phyloP scores from a whole-genome alignment of 2,888 invertebrate species.

The Ochropleura leucogaster region DNA sequence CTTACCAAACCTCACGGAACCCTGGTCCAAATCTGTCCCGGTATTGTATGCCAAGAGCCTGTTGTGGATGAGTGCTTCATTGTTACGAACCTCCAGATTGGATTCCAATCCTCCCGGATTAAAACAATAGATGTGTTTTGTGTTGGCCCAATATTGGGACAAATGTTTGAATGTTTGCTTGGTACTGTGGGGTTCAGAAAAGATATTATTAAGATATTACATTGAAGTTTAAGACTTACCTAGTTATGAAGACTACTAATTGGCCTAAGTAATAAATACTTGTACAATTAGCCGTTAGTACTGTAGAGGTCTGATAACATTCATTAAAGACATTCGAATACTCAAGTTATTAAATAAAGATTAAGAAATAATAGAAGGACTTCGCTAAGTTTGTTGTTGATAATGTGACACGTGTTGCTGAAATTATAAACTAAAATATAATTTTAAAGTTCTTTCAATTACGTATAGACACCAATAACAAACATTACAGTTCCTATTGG shows the following conservation, averaged over 20 bases:
- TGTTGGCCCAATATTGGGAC: conserved; percentile 30
- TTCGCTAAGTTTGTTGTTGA: no score
- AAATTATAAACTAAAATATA: no score
- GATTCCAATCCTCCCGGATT: conserved; percentile 49
- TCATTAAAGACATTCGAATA: no score
- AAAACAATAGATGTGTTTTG: conserved; percentile 27
- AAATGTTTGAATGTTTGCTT: conserved; percentile 32
- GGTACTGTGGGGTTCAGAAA: not conserved
- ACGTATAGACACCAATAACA: no score
- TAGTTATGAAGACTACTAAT: not conserved
- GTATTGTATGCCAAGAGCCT: conserved; percentile 43
- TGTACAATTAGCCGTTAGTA: not conserved
- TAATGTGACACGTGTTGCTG: no score
- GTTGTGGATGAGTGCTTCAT: conserved; percentile 47
- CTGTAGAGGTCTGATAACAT: no score
- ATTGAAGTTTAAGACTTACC: not conserved
- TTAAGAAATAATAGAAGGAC: no score
- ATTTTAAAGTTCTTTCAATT: no score
- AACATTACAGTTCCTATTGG: not conserved
- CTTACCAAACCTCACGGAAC: conserved; percentile 24
- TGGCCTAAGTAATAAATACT: not conserved
- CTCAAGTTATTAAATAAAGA: no score
- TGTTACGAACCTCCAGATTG: conserved; percentile 52
- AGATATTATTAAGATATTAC: not conserved
- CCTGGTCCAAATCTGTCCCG: conserved; percentile 22